phyloP scores from a whole-genome alignment of 2,888 invertebrate genomes.

The Oconnorella tubifera region DNA sequence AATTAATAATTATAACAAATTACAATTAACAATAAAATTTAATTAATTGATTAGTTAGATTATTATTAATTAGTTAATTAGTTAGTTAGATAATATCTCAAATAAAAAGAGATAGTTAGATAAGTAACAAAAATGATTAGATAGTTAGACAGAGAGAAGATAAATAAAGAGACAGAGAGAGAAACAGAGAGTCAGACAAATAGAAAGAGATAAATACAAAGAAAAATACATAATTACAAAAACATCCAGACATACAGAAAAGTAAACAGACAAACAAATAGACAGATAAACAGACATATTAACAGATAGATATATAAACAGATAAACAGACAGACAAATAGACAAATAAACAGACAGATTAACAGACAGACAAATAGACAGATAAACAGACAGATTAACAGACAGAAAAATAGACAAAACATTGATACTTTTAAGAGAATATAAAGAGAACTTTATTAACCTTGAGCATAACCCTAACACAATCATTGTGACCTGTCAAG shows the following conservation, averaged over 20 bases:
- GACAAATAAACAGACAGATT: too few relatives aligned
- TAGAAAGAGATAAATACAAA: neutral
- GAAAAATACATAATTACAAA: neutral
- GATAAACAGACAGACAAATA: too few relatives aligned
- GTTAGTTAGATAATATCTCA: neutral
- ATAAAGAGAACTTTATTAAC: conserved; percentile 45
- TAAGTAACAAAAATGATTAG: neutral
- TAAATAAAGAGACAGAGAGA: neutral
- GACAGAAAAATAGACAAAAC: neutral
- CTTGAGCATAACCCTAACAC: conserved; percentile 70
- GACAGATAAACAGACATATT: neutral
- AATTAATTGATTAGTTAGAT: neutral
- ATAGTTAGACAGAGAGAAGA: neutral
- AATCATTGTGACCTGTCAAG: conserved; percentile 76
- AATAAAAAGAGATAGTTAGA: neutral
- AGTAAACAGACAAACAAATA: neutral
- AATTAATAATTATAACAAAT: neutral
- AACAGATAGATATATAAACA: too few relatives aligned
- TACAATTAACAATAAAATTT: neutral
- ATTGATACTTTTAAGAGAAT: neutral
- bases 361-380: neutral
- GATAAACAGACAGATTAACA: neutral
- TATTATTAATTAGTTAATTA: neutral
- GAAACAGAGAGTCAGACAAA: neutral
- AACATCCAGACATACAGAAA: neutral